Conservation (phyloP, 2,797 vertebrate genomes). For the Sphaeramia orbicularis region DNA sequence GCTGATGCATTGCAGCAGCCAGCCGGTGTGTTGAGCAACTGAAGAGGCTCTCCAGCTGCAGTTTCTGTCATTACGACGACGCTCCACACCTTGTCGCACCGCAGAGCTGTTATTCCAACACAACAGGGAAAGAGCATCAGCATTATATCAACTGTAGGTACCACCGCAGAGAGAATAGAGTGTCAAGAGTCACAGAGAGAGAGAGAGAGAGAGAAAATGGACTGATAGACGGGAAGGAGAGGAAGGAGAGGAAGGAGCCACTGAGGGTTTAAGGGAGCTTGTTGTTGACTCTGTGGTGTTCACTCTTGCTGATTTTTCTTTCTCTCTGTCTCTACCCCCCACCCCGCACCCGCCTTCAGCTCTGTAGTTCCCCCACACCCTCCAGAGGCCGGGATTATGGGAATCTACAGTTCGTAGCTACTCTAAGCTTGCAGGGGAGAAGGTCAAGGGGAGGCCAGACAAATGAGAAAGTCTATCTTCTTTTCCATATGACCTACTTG, state of each 20-base stretch:
- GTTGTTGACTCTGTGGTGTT: constrained; percentile 54
- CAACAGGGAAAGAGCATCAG: constrained; percentile 66
- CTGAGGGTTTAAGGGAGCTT: constrained; percentile 53
- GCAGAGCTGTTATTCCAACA: constrained; percentile 70
- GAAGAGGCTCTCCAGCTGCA: constrained; percentile 75
- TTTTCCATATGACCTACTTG: constrained; percentile 50
- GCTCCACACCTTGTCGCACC: constrained; percentile 71
- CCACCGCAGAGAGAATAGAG: constrained; percentile 60
- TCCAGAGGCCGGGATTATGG: constrained; percentile 69
- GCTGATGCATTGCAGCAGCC: constrained; percentile 75
- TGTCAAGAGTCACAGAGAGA: constrained; percentile 65
- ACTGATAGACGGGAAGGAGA: constrained; percentile 45
- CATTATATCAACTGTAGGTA: constrained; percentile 66
- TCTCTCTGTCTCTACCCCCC: constrained; percentile 13
- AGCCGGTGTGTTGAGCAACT: constrained; percentile 58
- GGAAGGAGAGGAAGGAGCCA: constrained; percentile 42
- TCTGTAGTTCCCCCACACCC: constrained; percentile 45
- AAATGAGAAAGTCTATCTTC: constrained; percentile 66
- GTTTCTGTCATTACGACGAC: constrained; percentile 70
- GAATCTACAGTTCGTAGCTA: constrained; percentile 60
- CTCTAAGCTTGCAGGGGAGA: constrained; percentile 64
- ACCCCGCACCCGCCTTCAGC: constrained; percentile 30
- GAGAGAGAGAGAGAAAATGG: constrained; percentile 60
- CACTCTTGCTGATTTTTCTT: constrained; percentile 32
- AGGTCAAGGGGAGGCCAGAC: constrained; percentile 71